Evolutionary conservation across 2,113 vertebrate genomes (phyloP), one percentile per base, ranked within the genome.

Genomic region (Petrocephalus microphthalmus): DNA sequence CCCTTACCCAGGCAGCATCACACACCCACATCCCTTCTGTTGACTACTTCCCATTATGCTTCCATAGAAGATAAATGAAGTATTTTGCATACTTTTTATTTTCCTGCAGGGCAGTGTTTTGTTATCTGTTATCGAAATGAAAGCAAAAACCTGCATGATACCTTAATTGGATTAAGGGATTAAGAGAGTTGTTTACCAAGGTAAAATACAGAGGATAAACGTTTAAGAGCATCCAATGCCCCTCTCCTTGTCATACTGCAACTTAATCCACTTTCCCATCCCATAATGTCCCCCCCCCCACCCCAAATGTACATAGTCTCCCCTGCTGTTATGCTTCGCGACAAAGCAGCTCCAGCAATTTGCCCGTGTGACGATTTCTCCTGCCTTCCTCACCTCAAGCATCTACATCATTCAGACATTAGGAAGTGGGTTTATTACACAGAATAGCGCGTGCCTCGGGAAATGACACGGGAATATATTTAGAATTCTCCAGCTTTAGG

Each of bases 401-500:
- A 52, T 47, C 82, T 19, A 52, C 52, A 52, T 37, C 47, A 52
- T 37, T 85, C 52, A 7, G 52, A 42, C 84, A 7, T 37, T 85
- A 29, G 8, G 3, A 84, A 85, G n/a, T 53, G 49, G 15, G 56
- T 54, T 85, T 33, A 85, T 78, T 78, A 42, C 33, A 37, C 33
- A 29, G 71, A 78, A 42, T 37, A 85, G 33, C 33, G 25, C 25
- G n/a, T 15, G 45, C 49, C 82, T 84, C 82, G 5, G 47, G 29
- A 84, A 51, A 29, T 82, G 52, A 37, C 78, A 88, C 33, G 20
- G 22, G 19, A 56, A 56, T 89, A 82, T 42, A 56, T 89, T 37
- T 45, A 56, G 87, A 86, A 47, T 29, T 81, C 85, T 78, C n/a
- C 71, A 56, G 64, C 86, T 22, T 90, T 29, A 45, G 49, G 87